Conservation (phyloP, 2,888 invertebrate genomes). For the Petrolisthes cinctipes region DNA sequence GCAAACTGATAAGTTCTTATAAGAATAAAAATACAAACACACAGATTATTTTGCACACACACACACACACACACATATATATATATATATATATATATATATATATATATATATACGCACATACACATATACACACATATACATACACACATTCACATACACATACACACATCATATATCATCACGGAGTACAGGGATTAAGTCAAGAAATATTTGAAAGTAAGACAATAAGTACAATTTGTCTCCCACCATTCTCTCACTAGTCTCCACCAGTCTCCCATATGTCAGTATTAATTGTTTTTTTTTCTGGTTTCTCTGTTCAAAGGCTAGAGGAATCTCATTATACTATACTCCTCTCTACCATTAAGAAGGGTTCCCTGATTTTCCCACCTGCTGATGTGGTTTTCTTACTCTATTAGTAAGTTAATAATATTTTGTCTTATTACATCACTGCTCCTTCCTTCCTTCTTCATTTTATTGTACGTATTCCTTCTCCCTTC, state of each 20-base stretch:
- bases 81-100: slow-evolving; percentile 30
- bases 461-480: too few relatives aligned
- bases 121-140: slow-evolving; percentile 15
- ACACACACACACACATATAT: slow-evolving; percentile 22
- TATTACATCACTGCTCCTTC: too few relatives aligned
- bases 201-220: not conserved
- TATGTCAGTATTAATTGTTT: too few relatives aligned
- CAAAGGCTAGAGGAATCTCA: too few relatives aligned
- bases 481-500: too few relatives aligned
- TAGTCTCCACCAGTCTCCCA: not conserved
- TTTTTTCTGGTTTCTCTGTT: too few relatives aligned
- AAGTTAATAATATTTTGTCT: too few relatives aligned
- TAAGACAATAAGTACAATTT: too few relatives aligned
- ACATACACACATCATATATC: not conserved
- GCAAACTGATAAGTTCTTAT: not conserved
- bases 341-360: too few relatives aligned
- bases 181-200: not conserved
- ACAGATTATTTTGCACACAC: not conserved
- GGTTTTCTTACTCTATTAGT: too few relatives aligned
- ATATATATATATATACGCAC: slow-evolving; percentile 33
- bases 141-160: not conserved
- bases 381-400: too few relatives aligned
- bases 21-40: not conserved
- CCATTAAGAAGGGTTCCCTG: too few relatives aligned
- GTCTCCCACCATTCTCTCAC: not conserved